These are phyloP conservation scores for Polia nebulosa DNA, from an alignment of 2,888 invertebrate species.

Conservation along the genomic window DNA sequence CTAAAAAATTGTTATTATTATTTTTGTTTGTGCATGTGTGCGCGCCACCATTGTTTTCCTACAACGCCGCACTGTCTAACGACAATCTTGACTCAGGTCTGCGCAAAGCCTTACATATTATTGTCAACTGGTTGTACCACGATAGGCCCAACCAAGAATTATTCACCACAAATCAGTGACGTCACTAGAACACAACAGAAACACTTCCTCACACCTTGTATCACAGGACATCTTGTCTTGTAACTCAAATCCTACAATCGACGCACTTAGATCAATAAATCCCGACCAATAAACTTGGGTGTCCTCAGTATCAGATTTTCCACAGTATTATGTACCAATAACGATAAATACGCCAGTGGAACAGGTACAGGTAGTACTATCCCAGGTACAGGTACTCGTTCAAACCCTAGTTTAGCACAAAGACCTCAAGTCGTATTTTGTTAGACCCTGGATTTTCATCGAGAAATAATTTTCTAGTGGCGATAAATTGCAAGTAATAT, in stretches of 20 bases:
- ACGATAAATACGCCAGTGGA: slow-evolving; percentile 67
- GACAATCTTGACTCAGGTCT: not conserved
- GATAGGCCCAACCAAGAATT: not conserved
- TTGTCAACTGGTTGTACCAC: not conserved
- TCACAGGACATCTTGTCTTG: slow-evolving; percentile 43
- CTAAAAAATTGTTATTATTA: too few relatives aligned
- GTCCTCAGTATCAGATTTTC: slow-evolving; percentile 69
- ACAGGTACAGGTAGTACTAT: slow-evolving; percentile 30
- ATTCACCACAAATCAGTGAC: slow-evolving; percentile 28
- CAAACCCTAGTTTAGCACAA: slow-evolving; percentile 44
- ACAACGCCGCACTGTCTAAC: too few relatives aligned
- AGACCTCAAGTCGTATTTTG: slow-evolving; percentile 65
- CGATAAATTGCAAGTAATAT: slow-evolving; percentile 82
- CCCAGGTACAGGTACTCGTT: slow-evolving; percentile 26
- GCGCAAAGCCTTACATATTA: not conserved
- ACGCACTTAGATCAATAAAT: slow-evolving; percentile 56
- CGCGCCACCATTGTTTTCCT: too few relatives aligned
- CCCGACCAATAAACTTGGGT: slow-evolving; percentile 58
- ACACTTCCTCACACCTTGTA: slow-evolving; percentile 37
- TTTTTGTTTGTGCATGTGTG: too few relatives aligned
- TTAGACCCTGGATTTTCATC: slow-evolving; percentile 75
- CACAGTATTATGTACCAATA: slow-evolving; percentile 71
- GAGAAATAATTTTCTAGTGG: slow-evolving; percentile 80
- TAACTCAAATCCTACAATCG: slow-evolving; percentile 44
- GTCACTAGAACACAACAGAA: slow-evolving; percentile 39